Conservation (phyloP, 2,797 vertebrate species). For the Sciurus vulgaris region DNA sequence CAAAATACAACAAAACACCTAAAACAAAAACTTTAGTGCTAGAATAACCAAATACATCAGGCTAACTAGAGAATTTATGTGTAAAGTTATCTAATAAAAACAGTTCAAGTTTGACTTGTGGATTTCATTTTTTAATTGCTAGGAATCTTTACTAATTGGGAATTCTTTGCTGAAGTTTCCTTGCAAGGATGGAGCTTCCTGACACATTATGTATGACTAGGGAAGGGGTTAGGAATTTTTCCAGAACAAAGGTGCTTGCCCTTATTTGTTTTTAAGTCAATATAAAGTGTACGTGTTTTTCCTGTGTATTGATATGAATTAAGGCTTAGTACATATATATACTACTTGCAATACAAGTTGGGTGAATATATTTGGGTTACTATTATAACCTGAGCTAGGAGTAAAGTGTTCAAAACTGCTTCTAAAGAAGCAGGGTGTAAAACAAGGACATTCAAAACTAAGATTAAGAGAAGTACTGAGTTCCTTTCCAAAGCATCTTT, state of each 20-base stretch:
- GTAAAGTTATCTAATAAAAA: constrained; percentile 50
- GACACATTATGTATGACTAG: neutral
- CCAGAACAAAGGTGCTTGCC: constrained; percentile 46
- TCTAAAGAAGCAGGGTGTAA: neutral
- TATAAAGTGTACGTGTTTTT: neutral
- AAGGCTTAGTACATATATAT: neutral
- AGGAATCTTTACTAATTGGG: neutral
- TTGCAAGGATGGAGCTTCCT: neutral
- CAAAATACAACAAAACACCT: too few species aligned
- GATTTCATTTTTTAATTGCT: constrained; percentile 42
- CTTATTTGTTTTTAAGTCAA: constrained; percentile 31
- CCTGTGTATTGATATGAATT: neutral
- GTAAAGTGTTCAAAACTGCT: neutral
- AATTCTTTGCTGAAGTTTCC: constrained; percentile 16
- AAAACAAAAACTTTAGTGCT: too few species aligned
- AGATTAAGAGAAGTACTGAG: neutral
- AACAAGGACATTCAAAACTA: neutral
- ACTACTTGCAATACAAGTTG: neutral
- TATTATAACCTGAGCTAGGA: neutral
- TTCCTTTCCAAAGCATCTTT: constrained; percentile 44
- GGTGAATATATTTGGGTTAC: constrained; percentile 11
- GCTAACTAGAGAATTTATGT: constrained; percentile 47
- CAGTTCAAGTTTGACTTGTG: constrained; percentile 30
- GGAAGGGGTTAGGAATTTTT: neutral
- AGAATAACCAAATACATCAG: neutral